Evolutionary conservation across 2,797 vertebrate genomes (phyloP).

Genomic region (Premnoplex brunnescens): DNA sequence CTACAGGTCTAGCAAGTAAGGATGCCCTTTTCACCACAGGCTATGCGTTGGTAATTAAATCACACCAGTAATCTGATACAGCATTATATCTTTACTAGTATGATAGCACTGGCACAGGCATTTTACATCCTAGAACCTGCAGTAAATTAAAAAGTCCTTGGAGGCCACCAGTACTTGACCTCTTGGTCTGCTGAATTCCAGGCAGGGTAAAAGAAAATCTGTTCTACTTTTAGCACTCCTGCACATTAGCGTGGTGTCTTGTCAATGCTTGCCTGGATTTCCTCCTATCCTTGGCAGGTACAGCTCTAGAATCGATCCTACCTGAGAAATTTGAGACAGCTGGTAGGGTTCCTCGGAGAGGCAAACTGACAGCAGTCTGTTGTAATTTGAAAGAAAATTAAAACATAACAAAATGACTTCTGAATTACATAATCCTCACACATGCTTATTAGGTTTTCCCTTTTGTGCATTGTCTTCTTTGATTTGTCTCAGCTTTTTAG

Average conservation of each 20-base stretch:
- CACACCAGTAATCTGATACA: conserved; percentile 2
- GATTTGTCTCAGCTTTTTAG: background rate
- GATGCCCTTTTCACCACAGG: background rate
- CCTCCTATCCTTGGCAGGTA: background rate
- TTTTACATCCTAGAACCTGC: conserved; percentile 15
- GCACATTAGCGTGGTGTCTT: background rate
- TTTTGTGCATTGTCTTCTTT: background rate
- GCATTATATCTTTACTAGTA: background rate
- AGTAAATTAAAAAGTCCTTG: conserved; percentile 35
- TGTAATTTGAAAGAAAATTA: background rate
- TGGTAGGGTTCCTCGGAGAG: background rate
- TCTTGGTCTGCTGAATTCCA: conserved; percentile 30
- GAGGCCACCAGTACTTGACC: conserved; percentile 13
- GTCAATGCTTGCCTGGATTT: background rate
- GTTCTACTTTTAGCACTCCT: background rate
- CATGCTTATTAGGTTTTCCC: background rate
- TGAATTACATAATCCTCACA: background rate
- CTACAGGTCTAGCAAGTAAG: background rate
- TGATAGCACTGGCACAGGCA: background rate
- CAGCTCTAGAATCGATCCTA: background rate
- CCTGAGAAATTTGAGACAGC: background rate
- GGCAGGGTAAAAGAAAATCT: background rate
- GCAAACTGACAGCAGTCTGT: background rate
- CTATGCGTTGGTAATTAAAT: background rate
- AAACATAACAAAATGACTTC: background rate